A percentile compares a stretch with the other conserved stretches of the same genome.
Conservation (phyloP, 2,888 invertebrate species). For the Calameuta idolon region DNA sequence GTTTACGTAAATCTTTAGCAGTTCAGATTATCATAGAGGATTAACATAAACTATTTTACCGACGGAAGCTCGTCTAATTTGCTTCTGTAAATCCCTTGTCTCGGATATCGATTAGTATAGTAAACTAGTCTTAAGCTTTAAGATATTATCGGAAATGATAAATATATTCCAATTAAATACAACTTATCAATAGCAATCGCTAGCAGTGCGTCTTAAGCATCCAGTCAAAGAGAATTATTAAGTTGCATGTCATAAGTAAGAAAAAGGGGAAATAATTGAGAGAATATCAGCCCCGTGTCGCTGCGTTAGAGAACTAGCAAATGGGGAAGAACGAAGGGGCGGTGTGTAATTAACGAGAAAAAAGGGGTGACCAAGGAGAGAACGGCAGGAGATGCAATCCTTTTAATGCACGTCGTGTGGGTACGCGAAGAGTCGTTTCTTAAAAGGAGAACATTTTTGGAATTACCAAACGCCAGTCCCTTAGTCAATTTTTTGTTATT, state of each 20-base stretch:
- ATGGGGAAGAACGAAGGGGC: background rate
- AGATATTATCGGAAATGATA: background rate
- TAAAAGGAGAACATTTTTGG: background rate
- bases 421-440: background rate
- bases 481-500: background rate
- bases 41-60: background rate
- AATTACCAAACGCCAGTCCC: background rate
- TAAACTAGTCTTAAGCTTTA: background rate
- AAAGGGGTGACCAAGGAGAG: slow-evolving; percentile 5
- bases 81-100: background rate
- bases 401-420: background rate
- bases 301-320: slow-evolving; percentile 22
- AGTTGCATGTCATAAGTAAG: background rate
- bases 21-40: background rate
- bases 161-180: background rate
- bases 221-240: background rate
- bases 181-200: background rate
- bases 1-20: background rate
- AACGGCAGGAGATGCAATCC: background rate
- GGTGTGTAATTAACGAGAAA: slow-evolving; percentile 29
- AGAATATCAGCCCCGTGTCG: slow-evolving; percentile 11
- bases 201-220: background rate
- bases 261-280: background rate
- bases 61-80: background rate
- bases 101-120: background rate